Conservation (phyloP, 2,113 vertebrate species). For the Reinhardtius hippoglossoides region DNA sequence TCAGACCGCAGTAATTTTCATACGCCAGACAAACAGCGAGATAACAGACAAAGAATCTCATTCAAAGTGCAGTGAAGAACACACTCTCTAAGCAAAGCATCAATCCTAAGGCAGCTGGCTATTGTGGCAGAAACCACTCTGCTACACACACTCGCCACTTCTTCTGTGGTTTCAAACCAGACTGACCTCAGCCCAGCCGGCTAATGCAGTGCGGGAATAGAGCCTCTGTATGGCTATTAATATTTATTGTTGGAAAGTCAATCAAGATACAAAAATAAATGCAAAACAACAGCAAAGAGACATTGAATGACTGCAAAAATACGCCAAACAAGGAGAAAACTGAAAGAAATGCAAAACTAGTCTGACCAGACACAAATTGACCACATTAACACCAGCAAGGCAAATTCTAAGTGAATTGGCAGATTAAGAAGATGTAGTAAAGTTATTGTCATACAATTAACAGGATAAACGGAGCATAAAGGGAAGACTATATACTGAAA, state of each 20-base stretch:
- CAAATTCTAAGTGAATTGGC: too few relatives aligned
- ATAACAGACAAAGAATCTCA: conserved; percentile 10
- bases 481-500: conserved; percentile 2
- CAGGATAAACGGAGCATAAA: conserved; percentile 16
- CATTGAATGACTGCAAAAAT: neutral
- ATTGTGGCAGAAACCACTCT: neutral
- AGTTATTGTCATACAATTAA: conserved; percentile 17
- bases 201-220: neutral
- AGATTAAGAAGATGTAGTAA: too few relatives aligned
- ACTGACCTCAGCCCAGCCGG: conserved; percentile 30
- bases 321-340: neutral
- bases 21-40: neutral
- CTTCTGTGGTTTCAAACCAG: conserved; percentile 22
- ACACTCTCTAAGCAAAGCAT: neutral
- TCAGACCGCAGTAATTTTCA: conserved; percentile 8
- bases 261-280: neutral
- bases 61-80: neutral
- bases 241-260: neutral
- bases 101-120: conserved; percentile 34
- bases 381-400: too few relatives aligned
- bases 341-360: too few relatives aligned
- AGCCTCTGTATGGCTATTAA: neutral
- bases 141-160: neutral
- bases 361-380: too few relatives aligned
- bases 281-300: neutral